Evolutionary conservation across 2,888 invertebrate species (phyloP), one percentile per base, ranked within the genome.

Genomic region (Allolobophora icterica): DNA sequence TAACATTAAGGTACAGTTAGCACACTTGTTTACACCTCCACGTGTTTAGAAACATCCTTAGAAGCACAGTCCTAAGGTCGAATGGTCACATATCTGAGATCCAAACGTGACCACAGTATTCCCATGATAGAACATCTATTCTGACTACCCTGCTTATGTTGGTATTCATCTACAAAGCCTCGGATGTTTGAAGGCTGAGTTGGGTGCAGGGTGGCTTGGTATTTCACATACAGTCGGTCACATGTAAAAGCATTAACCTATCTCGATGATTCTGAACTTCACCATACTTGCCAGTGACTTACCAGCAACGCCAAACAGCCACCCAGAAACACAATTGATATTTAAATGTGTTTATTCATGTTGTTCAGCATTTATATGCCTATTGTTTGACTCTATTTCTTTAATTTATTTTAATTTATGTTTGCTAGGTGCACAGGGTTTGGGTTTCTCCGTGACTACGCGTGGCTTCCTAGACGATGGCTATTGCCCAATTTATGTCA

Each of bases 381-480:
- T 30, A 71, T 71, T n/a, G 71, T 71, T 71, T n/a, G 13, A 8
- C n/a, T 71, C n/a, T 71, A 17, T 71, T 71, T n/a, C 58, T n/a
- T n/a, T n/a, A n/a, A n/a, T n/a, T n/a, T n/a, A n/a, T n/a, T n/a
- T 71, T 71, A n/a, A 71, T 71, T 71, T 71, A 30, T 89, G n/a
- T 45, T 38, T 34, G 30, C 34, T 33, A 90, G 90, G 90, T 90
- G 30, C 52, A 35, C 34, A 90, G n/a, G 90, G 90, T 52, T 71
- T 90, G 71, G 90, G 90, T 34, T 90, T 90, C 38, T 90, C 90
- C 19, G 58, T 90, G 15, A 58, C 90, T 40, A 71, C 90, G 6
- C 52, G 71, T 33, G 90, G 58, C 71, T 0, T 34, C 24, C 34
- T 52, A 34, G 45, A 45, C 38, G 24, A n/a, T 71, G 58, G 24